These are phyloP conservation scores for Hyperoodon ampullatus DNA, from an alignment of 2,113 vertebrate species.

Conservation along the genomic window DNA sequence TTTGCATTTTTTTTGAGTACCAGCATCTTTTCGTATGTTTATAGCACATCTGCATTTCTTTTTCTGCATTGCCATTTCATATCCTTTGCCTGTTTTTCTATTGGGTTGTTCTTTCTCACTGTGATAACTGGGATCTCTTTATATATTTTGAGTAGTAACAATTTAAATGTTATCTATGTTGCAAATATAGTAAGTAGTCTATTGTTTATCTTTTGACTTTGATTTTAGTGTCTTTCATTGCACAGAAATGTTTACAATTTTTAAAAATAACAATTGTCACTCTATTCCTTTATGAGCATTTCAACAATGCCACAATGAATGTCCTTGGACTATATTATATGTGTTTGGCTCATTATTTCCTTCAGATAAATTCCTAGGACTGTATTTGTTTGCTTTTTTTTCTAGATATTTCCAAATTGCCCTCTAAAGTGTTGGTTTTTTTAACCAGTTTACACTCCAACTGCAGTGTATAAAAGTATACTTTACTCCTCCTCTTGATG, in stretches of 20 bases:
- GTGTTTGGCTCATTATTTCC: background rate
- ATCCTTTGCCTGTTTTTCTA: background rate
- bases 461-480: background rate
- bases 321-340: background rate
- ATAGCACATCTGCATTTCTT: conserved; percentile 12
- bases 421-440: background rate
- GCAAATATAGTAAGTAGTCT: background rate
- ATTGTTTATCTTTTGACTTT: conserved; percentile 39
- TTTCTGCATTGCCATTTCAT: background rate
- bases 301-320: background rate
- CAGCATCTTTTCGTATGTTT: conserved; percentile 28
- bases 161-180: background rate
- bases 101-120: conserved; percentile 22
- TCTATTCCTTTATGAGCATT: conserved; percentile 23
- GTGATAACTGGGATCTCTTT: conserved; percentile 1
- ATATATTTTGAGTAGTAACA: background rate
- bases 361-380: conserved; percentile 27
- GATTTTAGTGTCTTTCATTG: conserved; percentile 14
- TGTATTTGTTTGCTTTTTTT: conserved; percentile 27
- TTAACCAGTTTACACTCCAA: background rate
- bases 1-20: background rate
- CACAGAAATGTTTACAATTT: background rate
- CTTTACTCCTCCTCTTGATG: background rate
- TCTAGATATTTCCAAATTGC: background rate
- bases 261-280: background rate